phyloP scores from a whole-genome alignment of 1,140 invertebrate genomes.

The Belonocnema kinseyi region DNA sequence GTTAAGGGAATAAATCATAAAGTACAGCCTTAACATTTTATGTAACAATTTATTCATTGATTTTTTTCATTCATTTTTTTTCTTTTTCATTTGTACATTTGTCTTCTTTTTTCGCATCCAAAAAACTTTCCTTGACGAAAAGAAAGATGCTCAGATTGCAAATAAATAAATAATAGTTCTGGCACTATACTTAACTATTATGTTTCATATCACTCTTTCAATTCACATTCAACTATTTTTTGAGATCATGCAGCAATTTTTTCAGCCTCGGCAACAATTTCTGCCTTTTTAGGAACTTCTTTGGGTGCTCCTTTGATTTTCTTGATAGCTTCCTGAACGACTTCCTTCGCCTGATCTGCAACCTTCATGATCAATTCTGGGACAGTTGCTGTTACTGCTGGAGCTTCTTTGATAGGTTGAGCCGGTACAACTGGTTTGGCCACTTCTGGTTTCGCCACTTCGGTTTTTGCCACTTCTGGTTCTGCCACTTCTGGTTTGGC shows the following conservation, averaged over 20 bases:
- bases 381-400: slow-evolving; percentile 52
- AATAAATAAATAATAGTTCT: slow-evolving; percentile 50
- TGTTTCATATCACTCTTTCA: neutral
- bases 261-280: slow-evolving; percentile 36
- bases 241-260: slow-evolving; percentile 10
- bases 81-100: slow-evolving; percentile 54
- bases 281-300: slow-evolving; percentile 21
- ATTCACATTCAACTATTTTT: slow-evolving; percentile 45
- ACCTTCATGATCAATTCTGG: slow-evolving; percentile 73
- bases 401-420: too few relatives aligned
- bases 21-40: slow-evolving; percentile 51
- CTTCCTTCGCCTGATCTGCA: slow-evolving; percentile 57
- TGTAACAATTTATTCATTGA: slow-evolving; percentile 67
- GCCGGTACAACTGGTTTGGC: too few relatives aligned
- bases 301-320: slow-evolving; percentile 33
- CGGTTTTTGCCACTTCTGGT: too few relatives aligned
- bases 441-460: too few relatives aligned
- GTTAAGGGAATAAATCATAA: slow-evolving; percentile 16
- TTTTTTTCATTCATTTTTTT: slow-evolving; percentile 57
- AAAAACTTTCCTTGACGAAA: neutral
- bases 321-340: slow-evolving; percentile 29
- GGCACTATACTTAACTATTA: slow-evolving; percentile 32
- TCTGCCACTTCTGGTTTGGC: too few relatives aligned
- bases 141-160: slow-evolving; percentile 40
- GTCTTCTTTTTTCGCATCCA: slow-evolving; percentile 42